Evolutionary conservation across 1,140 invertebrate genomes (phyloP).

Genomic region (Drosophila parabipectinata): DNA sequence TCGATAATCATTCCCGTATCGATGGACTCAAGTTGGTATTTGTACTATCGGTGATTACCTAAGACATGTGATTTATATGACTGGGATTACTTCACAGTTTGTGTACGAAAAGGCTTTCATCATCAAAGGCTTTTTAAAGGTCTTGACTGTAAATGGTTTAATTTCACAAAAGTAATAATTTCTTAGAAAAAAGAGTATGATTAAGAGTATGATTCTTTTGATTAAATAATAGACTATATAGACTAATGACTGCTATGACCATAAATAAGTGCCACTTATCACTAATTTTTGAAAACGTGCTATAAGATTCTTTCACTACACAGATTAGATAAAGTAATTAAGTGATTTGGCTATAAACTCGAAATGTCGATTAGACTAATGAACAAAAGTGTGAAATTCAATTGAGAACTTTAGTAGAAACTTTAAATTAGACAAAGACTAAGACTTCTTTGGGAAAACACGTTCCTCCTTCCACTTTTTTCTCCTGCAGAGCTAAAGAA

Average conservation of each 20-base stretch:
- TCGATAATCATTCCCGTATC: constrained; percentile 40
- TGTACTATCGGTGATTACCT: constrained; percentile 32
- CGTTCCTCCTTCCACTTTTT: constrained; percentile 6
- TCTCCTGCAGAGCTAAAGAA: constrained; percentile 1
- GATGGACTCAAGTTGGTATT: constrained; percentile 33
- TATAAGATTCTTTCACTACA: constrained; percentile 7
- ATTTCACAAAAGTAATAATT: too few species aligned
- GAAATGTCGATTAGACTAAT: constrained; percentile 29
- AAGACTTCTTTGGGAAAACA: constrained; percentile 9
- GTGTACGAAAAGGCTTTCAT: not conserved
- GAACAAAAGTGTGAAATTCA: not conserved
- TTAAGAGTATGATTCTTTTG: too few species aligned
- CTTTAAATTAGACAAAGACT: constrained; percentile 25
- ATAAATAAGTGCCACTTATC: constrained; percentile 19
- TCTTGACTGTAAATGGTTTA: too few species aligned
- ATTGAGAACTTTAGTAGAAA: not conserved
- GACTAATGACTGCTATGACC: not conserved
- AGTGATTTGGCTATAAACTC: constrained; percentile 40
- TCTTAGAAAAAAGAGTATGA: too few species aligned
- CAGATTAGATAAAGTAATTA: constrained; percentile 38
- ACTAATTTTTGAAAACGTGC: not conserved
- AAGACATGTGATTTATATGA: constrained; percentile 52
- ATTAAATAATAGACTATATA: too few species aligned
- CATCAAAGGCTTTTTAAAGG: too few species aligned
- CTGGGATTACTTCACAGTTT: not conserved